Conservation (phyloP, 1,140 invertebrate genomes). For the Lutraria rhynchaena region DNA sequence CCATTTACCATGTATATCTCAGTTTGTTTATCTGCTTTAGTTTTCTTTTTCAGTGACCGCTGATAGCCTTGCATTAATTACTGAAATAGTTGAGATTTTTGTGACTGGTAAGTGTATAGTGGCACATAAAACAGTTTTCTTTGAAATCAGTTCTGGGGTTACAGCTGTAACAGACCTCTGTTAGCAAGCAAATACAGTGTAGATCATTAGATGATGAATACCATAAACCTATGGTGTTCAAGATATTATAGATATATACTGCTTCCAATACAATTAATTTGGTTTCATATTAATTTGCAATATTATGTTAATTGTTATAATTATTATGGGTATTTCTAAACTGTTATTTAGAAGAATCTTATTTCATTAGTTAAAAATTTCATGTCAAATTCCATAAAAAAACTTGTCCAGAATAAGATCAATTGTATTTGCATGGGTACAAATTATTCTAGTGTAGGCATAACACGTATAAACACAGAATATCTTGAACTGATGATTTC, state of each 20-base stretch:
- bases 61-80: slow-evolving; percentile 45
- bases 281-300: background rate
- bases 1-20: too few relatives aligned
- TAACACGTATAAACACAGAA: too few relatives aligned
- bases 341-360: background rate
- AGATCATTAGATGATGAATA: background rate
- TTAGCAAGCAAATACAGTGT: background rate
- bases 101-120: slow-evolving; percentile 37
- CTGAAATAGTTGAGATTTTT: slow-evolving; percentile 50
- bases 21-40: too few relatives aligned
- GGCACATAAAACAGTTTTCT: background rate
- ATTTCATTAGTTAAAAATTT: background rate
- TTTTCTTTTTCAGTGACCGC: slow-evolving; percentile 44
- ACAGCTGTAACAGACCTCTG: background rate
- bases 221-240: background rate
- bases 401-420: background rate
- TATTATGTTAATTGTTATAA: background rate
- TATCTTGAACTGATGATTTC: too few relatives aligned
- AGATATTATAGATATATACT: background rate
- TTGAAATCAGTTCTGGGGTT: background rate
- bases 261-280: background rate
- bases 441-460: too few relatives aligned
- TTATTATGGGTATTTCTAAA: background rate
- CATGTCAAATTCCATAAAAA: background rate
- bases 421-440: too few relatives aligned